Conservation (phyloP, 2,888 invertebrate genomes). For the Papilio demoleus region DNA sequence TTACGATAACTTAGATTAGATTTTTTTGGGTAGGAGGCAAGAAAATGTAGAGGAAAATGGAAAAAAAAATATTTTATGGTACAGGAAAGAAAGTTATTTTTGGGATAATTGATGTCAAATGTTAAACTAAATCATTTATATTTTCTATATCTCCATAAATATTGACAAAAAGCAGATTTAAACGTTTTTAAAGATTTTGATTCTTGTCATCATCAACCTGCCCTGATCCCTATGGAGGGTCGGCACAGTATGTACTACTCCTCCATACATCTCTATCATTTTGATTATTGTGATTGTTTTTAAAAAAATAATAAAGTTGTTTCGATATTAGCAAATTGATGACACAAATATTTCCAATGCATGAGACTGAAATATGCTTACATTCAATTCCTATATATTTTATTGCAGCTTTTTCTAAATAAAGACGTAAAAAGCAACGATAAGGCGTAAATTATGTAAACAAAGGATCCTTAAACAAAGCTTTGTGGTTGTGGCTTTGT, state of each 20-base stretch:
- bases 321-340: no score
- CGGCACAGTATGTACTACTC: no score
- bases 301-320: no score
- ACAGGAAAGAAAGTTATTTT: background rate
- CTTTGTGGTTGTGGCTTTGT: background rate
- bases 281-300: no score
- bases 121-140: background rate
- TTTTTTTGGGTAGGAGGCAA: background rate
- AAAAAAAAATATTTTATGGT: background rate
- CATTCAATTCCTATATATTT: no score
- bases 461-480: slow-evolving; percentile 6
- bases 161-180: background rate
- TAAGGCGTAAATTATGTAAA: background rate
- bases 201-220: no score
- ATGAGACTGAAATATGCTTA: no score
- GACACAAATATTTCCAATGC: no score
- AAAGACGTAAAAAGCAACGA: background rate
- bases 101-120: background rate
- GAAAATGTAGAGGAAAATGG: background rate
- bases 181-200: no score
- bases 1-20: slow-evolving; percentile 17
- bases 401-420: no score
- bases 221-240: no score
- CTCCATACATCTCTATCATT: no score
- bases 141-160: background rate